Evolutionary conservation across 2,113 vertebrate species (phyloP).

Genomic region (Peromyscus maniculatus): DNA sequence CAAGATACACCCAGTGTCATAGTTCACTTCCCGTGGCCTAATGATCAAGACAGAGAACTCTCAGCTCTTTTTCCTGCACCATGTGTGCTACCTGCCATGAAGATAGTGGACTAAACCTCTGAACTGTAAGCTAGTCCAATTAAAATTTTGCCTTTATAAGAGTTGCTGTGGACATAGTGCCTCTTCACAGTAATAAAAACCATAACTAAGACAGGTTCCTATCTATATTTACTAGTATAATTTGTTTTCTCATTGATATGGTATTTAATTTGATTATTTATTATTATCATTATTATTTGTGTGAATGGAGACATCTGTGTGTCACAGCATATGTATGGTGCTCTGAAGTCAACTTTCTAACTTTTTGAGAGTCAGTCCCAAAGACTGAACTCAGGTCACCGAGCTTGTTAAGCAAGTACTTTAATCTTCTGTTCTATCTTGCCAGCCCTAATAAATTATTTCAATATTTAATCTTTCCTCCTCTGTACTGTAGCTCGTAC

Average conservation of each 20-base stretch:
- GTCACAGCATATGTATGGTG: background rate
- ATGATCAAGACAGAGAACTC: too few species aligned
- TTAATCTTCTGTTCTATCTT: background rate
- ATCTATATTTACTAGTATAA: background rate
- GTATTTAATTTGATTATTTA: background rate
- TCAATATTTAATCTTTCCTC: background rate
- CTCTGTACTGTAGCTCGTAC: background rate
- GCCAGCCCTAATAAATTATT: background rate
- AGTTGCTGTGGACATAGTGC: too few species aligned
- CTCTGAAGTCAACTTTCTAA: background rate
- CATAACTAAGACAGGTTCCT: background rate
- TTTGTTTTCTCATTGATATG: background rate
- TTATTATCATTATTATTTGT: background rate
- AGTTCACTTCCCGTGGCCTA: too few species aligned
- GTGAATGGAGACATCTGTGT: background rate
- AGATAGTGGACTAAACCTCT: too few species aligned
- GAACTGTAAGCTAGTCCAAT: too few species aligned
- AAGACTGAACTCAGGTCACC: background rate
- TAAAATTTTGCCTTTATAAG: too few species aligned
- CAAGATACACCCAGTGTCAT: too few species aligned
- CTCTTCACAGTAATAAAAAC: too few species aligned
- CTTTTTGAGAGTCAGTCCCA: background rate
- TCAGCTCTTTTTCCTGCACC: too few species aligned
- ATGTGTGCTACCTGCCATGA: too few species aligned
- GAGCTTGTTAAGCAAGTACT: background rate